These are phyloP conservation scores for Actinernus sp. DNA, from an alignment of 92 coral and sea anemone genomes.

Conservation along the genomic window DNA sequence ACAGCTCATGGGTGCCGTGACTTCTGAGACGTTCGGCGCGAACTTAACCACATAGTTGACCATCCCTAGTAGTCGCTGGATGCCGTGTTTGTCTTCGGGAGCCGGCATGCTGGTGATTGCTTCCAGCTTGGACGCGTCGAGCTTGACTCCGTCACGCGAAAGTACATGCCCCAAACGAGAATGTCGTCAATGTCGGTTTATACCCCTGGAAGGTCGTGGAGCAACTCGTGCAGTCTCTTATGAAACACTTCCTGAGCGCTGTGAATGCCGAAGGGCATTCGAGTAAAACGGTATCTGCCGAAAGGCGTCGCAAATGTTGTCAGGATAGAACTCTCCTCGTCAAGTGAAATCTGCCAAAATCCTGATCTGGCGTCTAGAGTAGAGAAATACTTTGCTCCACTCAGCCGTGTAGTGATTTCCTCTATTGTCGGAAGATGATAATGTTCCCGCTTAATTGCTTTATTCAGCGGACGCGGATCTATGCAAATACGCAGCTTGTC, in stretches of 20 bases:
- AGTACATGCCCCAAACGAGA: constrained; percentile 30
- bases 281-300: no score
- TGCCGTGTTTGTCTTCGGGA: no score
- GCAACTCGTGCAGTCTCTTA: no score
- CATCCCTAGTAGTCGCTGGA: constrained; percentile 31
- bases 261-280: no score
- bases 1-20: constrained; percentile 23
- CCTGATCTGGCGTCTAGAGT: constrained; percentile 42
- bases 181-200: no score
- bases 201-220: constrained; percentile 12
- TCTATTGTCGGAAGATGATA: constrained; percentile 48
- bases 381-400: constrained; percentile 31
- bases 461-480: no score
- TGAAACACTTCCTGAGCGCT: no score
- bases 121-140: constrained; percentile 35
- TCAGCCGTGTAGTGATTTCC: constrained; percentile 24
- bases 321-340: no score
- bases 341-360: constrained; percentile 36
- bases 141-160: constrained; percentile 32
- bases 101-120: constrained; percentile 26
- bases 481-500: constrained; percentile 44
- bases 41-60: constrained; percentile 23
- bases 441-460: constrained; percentile 46
- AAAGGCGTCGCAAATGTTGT: no score
- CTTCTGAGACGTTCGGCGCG: constrained; percentile 17